Base-by-base conservation (phyloP, 2,113 vertebrate genomes). In the Coreoperca whiteheadi region DNA sequence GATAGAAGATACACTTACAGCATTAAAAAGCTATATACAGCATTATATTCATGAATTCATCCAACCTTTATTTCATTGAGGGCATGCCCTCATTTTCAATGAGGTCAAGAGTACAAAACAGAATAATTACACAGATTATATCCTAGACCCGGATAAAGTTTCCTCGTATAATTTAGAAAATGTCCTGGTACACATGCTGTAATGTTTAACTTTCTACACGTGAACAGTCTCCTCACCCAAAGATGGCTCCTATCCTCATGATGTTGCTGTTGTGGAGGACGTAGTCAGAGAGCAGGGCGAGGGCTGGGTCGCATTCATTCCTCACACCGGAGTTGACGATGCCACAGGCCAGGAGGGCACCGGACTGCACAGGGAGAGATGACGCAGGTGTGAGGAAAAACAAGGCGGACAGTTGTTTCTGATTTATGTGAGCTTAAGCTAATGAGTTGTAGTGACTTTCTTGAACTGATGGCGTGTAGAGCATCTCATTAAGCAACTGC, bases 191-290 rank as follows among this genome's bases (percentile, higher is more conserved):
- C 16, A 32, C 10, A 43, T 43, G 37, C 12, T 66, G 21, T 39
- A 16, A 59, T 51, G 20, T 41, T 41, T 21, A 34, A 12, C 16
- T 5, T 37, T n/a, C 34, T 54, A 28, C 18, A 43, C 16, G 4
- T 16, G 14, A 56, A 63, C 0, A 39, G 1, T 65, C 56, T 72
- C n/a, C 94, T 96, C 91, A 99, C 98, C 98, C 98, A 94, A 99
- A 99, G 92, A 99, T 99, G 91, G 98, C 97, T 30, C 98, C 98
- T 54, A 99, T 98, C 91, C 98, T 96, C 98, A 99, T 99, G 74
- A 97, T 96, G 78, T 99, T 99, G 94, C 98, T 99, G 93, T 98
- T 99, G 93, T 99, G 98, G 6, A 99, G 96, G 67, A 99, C 98
- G 0, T 99, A 99, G 91, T 99, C 98, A 0, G 98, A 99, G 1